Base-by-base conservation (phyloP, 1,140 invertebrate species). In the Panagrolaimus sp. region DNA sequence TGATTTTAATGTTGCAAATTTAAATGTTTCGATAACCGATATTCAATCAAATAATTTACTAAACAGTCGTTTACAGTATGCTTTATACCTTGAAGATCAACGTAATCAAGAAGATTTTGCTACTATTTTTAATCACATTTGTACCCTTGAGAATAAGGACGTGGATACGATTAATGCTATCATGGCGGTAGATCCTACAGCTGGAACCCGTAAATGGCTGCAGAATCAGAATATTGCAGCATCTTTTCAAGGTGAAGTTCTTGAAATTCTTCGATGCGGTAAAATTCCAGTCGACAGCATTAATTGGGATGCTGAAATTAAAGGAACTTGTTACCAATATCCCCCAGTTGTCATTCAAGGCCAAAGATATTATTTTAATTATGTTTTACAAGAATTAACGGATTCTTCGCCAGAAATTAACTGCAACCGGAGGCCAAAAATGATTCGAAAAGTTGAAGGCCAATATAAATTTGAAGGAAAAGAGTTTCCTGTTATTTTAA, bases 1-100 rank as follows among this genome's bases (percentile, higher is more conserved):
- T 46, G 45, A 46, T 46, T 46, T 46, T 46, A n/a, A 46, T 46
- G 45, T 46, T n/a, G 45, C 45, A 46, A n/a, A n/a, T n/a, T n/a
- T 46, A n/a, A n/a, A 46, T 46, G 45, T 46, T n/a, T n/a, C 9
- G n/a, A 46, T 46, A n/a, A 15, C 47, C 3, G 24, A 10, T 21
- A 4, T 21, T 15, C 47, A 52, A 14, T 6, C 47, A 4, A 52
- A 52, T 21, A 52, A 52, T 14, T 10, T 52, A 21, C 4, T 52
- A 15, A 52, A 52, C 47, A 5, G 15, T 21, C 47, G 47, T 2
- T 21, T 52, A 52, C 47, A 52, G 47, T 52, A 52, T 14, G 47
- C 24, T 14, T 52, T 15, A 21, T 15, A 52, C 5, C 47, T 15
- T 52, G 47, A 52, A 10, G 15, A 52, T 17, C 2, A 17, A 21